Evolutionary conservation across 2,888 invertebrate genomes (phyloP).

Genomic region (Agrochola litura): DNA sequence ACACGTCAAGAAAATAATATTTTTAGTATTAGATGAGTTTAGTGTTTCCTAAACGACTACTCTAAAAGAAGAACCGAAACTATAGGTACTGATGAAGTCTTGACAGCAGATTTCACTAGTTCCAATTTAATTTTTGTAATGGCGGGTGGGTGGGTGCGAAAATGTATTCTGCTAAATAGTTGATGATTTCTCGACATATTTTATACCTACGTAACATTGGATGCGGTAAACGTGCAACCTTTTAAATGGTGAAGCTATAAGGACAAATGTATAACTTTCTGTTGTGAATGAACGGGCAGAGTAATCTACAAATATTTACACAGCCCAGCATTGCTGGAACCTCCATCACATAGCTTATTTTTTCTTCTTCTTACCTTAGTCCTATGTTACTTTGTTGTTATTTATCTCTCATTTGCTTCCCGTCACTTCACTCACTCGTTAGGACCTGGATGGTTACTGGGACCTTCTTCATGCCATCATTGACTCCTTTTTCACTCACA

Average conservation of each 20-base stretch:
- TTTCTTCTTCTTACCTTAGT: neutral
- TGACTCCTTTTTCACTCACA: neutral
- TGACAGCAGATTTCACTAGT: neutral
- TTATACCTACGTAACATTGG: neutral
- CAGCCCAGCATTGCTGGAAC: neutral
- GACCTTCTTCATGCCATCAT: neutral
- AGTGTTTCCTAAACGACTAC: neutral
- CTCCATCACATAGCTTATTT: neutral
- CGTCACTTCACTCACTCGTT: neutral
- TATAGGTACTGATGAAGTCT: neutral
- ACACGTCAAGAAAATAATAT: neutral
- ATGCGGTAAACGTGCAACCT: neutral
- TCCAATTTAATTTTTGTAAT: neutral
- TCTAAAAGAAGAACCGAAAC: neutral
- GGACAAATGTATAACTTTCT: neutral
- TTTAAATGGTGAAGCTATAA: neutral
- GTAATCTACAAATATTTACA: neutral
- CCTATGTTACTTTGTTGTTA: neutral
- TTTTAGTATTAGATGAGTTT: neutral
- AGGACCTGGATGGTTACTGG: neutral
- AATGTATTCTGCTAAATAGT: neutral
- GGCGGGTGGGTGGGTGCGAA: too few species aligned
- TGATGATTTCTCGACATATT: neutral
- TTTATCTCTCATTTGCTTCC: neutral
- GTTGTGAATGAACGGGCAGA: neutral